Evolutionary conservation across 2,113 vertebrate genomes (phyloP).

Genomic region (Ochotona princeps): DNA sequence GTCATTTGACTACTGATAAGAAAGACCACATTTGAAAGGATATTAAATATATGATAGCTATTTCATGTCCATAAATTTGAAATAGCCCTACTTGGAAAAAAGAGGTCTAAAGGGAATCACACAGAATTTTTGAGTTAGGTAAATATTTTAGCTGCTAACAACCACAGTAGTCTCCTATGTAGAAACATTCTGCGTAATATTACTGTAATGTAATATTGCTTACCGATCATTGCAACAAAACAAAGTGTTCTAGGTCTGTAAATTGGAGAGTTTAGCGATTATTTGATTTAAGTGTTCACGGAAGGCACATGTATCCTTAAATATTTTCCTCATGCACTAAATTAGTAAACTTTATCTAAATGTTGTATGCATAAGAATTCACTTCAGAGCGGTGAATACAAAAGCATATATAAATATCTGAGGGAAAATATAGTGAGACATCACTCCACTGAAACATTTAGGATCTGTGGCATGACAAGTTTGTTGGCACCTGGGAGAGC

Average conservation of each 20-base stretch:
- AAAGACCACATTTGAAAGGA: conserved; percentile 25
- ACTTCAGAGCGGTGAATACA: background rate
- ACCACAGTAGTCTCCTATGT: conserved; percentile 9
- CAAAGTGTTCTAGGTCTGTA: background rate
- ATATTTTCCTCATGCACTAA: background rate
- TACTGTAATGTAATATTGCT: background rate
- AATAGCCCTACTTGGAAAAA: conserved; percentile 29
- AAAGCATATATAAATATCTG: background rate
- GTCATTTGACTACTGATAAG: background rate
- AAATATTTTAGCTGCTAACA: conserved; percentile 54
- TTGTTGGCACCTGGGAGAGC: background rate
- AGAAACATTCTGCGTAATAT: background rate
- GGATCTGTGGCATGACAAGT: background rate
- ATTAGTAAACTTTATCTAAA: conserved; percentile 32
- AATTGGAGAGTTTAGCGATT: background rate
- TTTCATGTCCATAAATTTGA: conserved; percentile 31
- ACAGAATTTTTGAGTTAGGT: conserved; percentile 34
- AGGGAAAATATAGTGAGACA: background rate
- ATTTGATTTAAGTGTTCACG: background rate
- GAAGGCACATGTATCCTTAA: background rate
- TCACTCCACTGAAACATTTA: background rate
- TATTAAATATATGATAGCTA: background rate
- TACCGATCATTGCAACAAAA: background rate
- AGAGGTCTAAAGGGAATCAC: conserved; percentile 53
- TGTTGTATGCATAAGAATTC: background rate